Evolutionary conservation across 2,113 vertebrate species (phyloP).

Genomic region (Pygoscelis adeliae): DNA sequence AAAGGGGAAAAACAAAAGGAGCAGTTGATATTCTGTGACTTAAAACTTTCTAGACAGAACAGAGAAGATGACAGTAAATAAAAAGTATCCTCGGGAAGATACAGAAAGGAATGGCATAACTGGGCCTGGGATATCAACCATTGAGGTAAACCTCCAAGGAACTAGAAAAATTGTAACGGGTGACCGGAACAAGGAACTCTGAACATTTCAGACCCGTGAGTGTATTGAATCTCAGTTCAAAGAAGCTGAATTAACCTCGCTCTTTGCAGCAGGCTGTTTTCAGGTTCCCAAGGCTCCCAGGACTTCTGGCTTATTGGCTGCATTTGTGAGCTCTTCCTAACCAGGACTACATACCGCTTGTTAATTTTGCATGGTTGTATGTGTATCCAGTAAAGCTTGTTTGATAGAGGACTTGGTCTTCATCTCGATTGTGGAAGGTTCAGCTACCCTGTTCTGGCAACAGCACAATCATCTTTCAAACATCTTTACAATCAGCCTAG

Average conservation of each 20-base stretch:
- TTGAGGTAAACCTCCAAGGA: background rate
- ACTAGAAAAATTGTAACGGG: background rate
- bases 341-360: background rate
- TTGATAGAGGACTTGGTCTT: background rate
- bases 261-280: background rate
- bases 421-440: background rate
- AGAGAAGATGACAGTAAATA: background rate
- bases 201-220: background rate
- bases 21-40: background rate
- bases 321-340: background rate
- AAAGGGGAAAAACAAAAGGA: background rate
- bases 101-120: background rate
- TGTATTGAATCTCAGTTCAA: background rate
- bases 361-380: background rate
- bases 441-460: background rate
- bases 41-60: background rate
- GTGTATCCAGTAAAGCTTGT: background rate
- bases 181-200: background rate
- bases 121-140: background rate
- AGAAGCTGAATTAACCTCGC: background rate
- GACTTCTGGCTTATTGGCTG: background rate
- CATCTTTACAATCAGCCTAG: background rate
- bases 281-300: background rate
- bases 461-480: background rate
- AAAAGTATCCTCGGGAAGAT: background rate